These are phyloP conservation scores for Oxygymnocypris stewartii DNA, from an alignment of 2,113 vertebrate genomes.

Conservation along the genomic window DNA sequence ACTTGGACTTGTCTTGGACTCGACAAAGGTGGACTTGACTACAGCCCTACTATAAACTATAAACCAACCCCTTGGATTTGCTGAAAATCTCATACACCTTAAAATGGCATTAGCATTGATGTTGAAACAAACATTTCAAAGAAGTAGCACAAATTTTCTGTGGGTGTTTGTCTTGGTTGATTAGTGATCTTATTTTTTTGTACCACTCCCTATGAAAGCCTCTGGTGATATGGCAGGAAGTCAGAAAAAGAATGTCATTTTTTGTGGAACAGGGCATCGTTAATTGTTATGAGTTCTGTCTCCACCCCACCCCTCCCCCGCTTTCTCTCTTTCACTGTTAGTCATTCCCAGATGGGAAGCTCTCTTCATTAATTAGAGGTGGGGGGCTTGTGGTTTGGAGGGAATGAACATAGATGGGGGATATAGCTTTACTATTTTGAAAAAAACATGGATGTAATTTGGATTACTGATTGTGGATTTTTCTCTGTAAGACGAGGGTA, in stretches of 20 bases:
- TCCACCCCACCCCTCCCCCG: too few relatives aligned
- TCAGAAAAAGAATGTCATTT: conserved; percentile 37
- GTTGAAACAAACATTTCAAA: not conserved
- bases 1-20: too few relatives aligned
- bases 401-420: conserved; percentile 28
- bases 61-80: not conserved
- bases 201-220: conserved; percentile 67
- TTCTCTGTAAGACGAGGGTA: conserved; percentile 64
- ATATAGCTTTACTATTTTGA: conserved; percentile 57
- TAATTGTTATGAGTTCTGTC: too few relatives aligned
- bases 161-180: conserved; percentile 21
- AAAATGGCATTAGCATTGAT: not conserved
- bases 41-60: too few relatives aligned
- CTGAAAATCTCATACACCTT: not conserved
- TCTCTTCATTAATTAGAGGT: conserved; percentile 72
- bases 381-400: conserved; percentile 29
- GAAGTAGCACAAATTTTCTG: not conserved
- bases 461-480: conserved; percentile 64
- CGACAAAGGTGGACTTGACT: too few relatives aligned
- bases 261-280: conserved; percentile 59
- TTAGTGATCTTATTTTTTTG: conserved; percentile 22
- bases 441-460: conserved; percentile 72
- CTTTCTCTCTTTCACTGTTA: conserved; percentile 61
- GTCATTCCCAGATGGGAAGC: conserved; percentile 73
- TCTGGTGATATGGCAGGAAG: conserved; percentile 66